Evolutionary conservation across 2,113 vertebrate species (phyloP), one percentile per base, ranked within the genome.

Genomic region (Myanophis thanlyinensis): DNA sequence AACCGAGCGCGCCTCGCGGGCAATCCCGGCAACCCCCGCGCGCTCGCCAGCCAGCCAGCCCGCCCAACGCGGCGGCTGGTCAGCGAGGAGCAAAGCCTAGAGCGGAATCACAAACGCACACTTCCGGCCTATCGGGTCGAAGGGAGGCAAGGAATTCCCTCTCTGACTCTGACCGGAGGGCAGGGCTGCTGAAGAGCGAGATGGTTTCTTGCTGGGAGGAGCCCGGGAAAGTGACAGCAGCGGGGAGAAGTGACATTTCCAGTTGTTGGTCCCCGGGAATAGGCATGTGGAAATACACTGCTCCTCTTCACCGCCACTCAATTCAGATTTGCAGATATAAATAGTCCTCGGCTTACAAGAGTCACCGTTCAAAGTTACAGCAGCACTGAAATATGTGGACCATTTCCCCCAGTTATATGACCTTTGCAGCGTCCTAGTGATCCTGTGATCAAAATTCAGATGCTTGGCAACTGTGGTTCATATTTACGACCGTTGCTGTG

Each of bases 21-120:
- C 93, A 92, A 92, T 54, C 93, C 95, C 93, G 46, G 40, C 93
- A 22, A 30, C 3, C 88, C 2, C 3, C 1, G 88, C 89, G 93
- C 18, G n/a, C 3, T 25, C n/a, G 5, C 86, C 27, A 15, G 10
- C 86, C 27, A 15, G 10, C 15, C 7, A 22, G 5, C 86, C 48
- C 67, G 35, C 40, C 87, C 11, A 27, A 5, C 85, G n/a, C 27
- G 2, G 18, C 2, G n/a, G 2, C n/a, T 5, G 44, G 30, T 22
- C 48, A 84, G 46, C 4, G 87, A 85, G 9, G n/a, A 5, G 20
- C 5, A 9, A 84, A 44, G 49, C 3, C 13, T 51, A 87, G 91
- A 91, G 54, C 6, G 47, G 73, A 80, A 49, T 35, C 89, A n/a
- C 20, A 30, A 89, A 73, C 18, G 46, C 47, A 4, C 15, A 40